These are phyloP conservation scores for Casuarius casuarius DNA, from an alignment of 2,113 vertebrate genomes.

Conservation along the genomic window DNA sequence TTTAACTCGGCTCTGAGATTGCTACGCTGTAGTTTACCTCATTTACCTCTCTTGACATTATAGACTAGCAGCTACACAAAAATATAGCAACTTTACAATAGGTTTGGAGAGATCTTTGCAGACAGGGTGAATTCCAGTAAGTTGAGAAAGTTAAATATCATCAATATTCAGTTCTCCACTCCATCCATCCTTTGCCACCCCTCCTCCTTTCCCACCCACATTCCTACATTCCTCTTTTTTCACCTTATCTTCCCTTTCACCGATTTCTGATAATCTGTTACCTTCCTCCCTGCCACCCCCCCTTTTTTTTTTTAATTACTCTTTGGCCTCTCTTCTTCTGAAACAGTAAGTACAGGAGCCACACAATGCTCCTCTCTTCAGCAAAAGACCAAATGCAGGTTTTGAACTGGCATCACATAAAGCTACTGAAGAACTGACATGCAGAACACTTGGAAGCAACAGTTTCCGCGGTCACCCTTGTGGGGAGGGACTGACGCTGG, in stretches of 20 bases:
- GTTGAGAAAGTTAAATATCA: neutral
- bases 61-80: neutral
- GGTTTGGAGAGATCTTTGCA: neutral
- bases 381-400: neutral
- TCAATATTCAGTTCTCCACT: neutral
- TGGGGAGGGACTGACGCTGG: neutral
- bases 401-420: neutral
- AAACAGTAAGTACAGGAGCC: neutral
- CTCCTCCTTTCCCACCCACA: neutral
- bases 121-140: neutral
- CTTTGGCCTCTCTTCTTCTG: neutral
- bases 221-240: neutral
- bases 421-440: constrained; percentile 5
- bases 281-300: neutral
- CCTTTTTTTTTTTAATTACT: neutral
- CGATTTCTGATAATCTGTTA: neutral
- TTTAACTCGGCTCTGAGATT: neutral
- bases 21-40: rapidly evolving
- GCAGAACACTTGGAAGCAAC: neutral
- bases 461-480: neutral
- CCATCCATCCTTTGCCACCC: neutral
- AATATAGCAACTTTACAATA: neutral
- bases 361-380: neutral
- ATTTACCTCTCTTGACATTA: neutral
- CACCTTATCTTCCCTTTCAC: neutral